phyloP scores from a whole-genome alignment of 2,797 vertebrate genomes.

The Acanthurus leucopareius region DNA sequence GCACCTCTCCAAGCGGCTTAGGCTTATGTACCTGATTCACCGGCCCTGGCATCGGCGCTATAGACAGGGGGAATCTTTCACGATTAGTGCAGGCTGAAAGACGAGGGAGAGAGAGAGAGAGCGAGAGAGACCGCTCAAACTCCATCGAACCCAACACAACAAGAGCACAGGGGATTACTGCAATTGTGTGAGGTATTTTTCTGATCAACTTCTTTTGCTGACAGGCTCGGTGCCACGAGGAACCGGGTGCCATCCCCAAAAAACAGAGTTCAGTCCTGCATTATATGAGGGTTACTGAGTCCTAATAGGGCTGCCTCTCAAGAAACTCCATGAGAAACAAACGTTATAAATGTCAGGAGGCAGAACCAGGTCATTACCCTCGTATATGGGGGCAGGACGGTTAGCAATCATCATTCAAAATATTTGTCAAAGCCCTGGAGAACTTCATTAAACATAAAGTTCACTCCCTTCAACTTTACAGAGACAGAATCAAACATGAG shows the following conservation, averaged over 20 bases:
- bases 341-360: conserved; percentile 54
- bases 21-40: conserved; percentile 86
- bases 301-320: conserved; percentile 27
- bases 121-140: conserved; percentile 60
- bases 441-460: conserved; percentile 44
- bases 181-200: conserved; percentile 84
- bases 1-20: conserved; percentile 87
- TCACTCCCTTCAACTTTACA: conserved; percentile 49
- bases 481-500: too few relatives aligned
- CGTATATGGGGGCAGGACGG: conserved; percentile 30
- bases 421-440: conserved; percentile 25
- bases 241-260: conserved; percentile 59
- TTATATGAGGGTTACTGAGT: conserved; percentile 70
- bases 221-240: conserved; percentile 51
- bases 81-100: conserved; percentile 80
- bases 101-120: conserved; percentile 48
- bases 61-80: conserved; percentile 80
- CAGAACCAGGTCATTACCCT: conserved; percentile 36
- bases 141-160: conserved; percentile 71
- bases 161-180: conserved; percentile 78
- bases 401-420: conserved; percentile 36
- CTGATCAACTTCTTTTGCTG: conserved; percentile 77
- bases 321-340: conserved; percentile 50
- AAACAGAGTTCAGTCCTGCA: conserved; percentile 60
- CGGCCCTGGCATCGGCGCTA: conserved; percentile 79